Evolutionary conservation across 2,888 invertebrate species (phyloP).

Genomic region (Drosophila borborema): DNA sequence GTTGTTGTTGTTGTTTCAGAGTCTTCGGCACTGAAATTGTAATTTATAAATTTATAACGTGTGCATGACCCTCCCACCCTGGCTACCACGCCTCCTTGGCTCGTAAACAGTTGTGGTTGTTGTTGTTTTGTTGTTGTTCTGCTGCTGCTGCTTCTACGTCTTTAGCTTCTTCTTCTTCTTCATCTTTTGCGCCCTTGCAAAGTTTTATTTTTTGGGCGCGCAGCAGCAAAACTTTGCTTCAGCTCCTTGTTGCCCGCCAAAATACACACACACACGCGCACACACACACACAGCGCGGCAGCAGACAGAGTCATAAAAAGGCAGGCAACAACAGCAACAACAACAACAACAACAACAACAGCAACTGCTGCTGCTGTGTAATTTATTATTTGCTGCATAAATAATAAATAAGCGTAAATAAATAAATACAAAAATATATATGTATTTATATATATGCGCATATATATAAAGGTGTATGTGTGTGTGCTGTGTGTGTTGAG

Average conservation of each 20-base stretch:
- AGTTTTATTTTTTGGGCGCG: slow-evolving; percentile 49
- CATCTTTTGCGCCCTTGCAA: slow-evolving; percentile 9
- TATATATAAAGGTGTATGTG: slow-evolving; percentile 7
- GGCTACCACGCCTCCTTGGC: not conserved
- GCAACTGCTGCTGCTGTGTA: slow-evolving; percentile 59
- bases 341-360: slow-evolving; percentile 28
- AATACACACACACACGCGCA: slow-evolving; percentile 46
- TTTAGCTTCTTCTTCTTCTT: not conserved
- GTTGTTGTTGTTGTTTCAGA: slow-evolving; percentile 1
- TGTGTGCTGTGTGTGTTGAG: slow-evolving; percentile 4
- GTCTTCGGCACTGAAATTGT: slow-evolving; percentile 72
- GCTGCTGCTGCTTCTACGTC: not conserved
- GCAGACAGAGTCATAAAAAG: slow-evolving; percentile 39
- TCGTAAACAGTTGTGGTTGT: slow-evolving; percentile 4
- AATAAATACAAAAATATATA: slow-evolving; percentile 66
- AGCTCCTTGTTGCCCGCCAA: slow-evolving; percentile 57
- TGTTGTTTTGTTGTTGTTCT: not conserved
- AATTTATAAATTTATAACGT: slow-evolving; percentile 84
- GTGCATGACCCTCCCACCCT: not conserved
- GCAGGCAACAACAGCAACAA: slow-evolving; percentile 31
- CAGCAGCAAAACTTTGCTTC: slow-evolving; percentile 52
- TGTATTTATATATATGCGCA: slow-evolving; percentile 21
- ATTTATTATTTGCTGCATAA: slow-evolving; percentile 83
- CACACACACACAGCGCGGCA: slow-evolving; percentile 18
- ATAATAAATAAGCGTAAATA: slow-evolving; percentile 83